Conservation (phyloP, 2,888 invertebrate species). For the Alcis repandata region DNA sequence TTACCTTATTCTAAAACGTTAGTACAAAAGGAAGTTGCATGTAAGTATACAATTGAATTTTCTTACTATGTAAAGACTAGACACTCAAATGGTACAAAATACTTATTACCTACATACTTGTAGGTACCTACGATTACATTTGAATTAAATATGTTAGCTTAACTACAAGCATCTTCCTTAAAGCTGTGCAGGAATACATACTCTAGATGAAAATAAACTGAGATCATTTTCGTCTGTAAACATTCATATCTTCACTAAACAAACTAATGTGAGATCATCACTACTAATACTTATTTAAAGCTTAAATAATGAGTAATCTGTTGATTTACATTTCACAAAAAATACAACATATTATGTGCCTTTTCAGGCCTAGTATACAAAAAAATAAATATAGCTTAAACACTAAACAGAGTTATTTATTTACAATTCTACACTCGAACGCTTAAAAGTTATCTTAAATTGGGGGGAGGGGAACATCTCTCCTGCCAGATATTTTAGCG, state of each 20-base stretch:
- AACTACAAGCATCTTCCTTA: conserved; percentile 11
- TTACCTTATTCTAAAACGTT: conserved; percentile 2
- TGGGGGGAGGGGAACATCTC: background rate
- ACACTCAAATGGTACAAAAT: conserved; percentile 1
- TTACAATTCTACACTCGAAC: background rate
- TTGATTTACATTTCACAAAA: background rate
- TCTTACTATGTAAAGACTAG: conserved; percentile 9
- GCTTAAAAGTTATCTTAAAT: background rate
- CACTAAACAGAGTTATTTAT: background rate
- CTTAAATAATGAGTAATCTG: background rate
- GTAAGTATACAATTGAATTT: background rate
- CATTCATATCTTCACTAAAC: background rate
- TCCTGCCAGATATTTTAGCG: conserved; percentile 5
- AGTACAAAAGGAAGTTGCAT: conserved; percentile 15
- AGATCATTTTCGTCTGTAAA: background rate
- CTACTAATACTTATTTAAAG: background rate
- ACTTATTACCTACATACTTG: background rate
- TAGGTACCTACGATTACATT: background rate
- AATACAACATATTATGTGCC: background rate
- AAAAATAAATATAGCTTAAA: background rate
- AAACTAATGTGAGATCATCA: conserved; percentile 12
- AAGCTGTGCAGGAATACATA: background rate
- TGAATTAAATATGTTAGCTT: background rate
- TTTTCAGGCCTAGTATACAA: too few species aligned
- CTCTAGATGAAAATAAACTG: background rate